Percentiles rank a stretch among this genome's conserved stretches.
These are phyloP conservation scores for Macrotrachela quadricornifera DNA, from an alignment of 1,140 invertebrate genomes.

Conservation along the genomic window DNA sequence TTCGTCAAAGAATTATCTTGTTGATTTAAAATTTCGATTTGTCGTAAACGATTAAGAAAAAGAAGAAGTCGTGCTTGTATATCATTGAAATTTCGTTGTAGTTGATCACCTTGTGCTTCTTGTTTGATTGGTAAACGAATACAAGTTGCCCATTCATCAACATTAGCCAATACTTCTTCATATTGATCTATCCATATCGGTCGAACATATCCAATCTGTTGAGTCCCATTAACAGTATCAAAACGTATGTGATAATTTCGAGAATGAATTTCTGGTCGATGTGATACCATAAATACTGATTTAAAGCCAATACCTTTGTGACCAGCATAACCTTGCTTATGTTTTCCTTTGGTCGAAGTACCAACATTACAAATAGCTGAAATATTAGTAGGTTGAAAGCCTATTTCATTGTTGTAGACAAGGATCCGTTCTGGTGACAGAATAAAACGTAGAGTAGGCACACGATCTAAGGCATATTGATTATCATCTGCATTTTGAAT, in stretches of 20 bases:
- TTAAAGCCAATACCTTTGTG: slow-evolving; percentile 33
- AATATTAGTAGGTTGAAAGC: slow-evolving; percentile 23
- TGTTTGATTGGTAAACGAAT: slow-evolving; percentile 20
- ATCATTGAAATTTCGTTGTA: slow-evolving; percentile 22
- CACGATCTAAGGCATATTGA: slow-evolving; percentile 15
- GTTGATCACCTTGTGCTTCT: slow-evolving; percentile 11
- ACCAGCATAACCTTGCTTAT: slow-evolving; percentile 29
- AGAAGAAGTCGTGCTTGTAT: slow-evolving; percentile 23
- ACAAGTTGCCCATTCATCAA: slow-evolving; percentile 18
- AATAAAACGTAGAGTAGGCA: slow-evolving; percentile 19
- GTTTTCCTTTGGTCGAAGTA: slow-evolving; percentile 27
- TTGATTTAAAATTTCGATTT: slow-evolving; percentile 6
- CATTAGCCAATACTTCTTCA: neutral
- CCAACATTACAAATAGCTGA: slow-evolving; percentile 29
- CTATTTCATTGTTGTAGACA: slow-evolving; percentile 27
- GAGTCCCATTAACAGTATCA: slow-evolving; percentile 13
- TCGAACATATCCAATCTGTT: slow-evolving; percentile 25
- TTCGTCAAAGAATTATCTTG: neutral
- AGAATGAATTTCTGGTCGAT: slow-evolving; percentile 27
- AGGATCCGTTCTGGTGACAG: slow-evolving; percentile 16
- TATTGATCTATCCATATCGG: slow-evolving; percentile 11
- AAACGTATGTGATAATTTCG: slow-evolving; percentile 28
- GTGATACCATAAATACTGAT: slow-evolving; percentile 28
- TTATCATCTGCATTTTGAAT: slow-evolving; percentile 32
- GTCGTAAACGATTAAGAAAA: slow-evolving; percentile 20